These are phyloP conservation scores for Neosalanx taihuensis DNA, from an alignment of 2,797 vertebrate genomes.

Conservation along the genomic window DNA sequence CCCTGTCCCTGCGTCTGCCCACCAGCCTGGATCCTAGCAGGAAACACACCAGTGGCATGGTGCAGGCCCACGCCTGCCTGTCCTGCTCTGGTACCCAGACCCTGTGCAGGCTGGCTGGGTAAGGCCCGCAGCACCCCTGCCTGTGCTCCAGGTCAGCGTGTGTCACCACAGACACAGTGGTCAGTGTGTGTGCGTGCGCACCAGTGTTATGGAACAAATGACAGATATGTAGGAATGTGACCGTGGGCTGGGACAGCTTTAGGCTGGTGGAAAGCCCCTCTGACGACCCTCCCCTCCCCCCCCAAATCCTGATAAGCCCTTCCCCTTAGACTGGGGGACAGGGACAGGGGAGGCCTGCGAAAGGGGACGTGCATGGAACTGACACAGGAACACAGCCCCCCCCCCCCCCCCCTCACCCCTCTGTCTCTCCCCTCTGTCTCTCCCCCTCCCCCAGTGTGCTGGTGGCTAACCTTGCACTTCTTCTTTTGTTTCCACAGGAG, in stretches of 20 bases:
- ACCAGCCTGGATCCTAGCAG: constrained; percentile 18
- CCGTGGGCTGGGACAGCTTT: constrained; percentile 42
- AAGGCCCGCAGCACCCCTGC: too few relatives aligned
- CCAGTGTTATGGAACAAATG: constrained; percentile 49
- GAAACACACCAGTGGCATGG: background rate
- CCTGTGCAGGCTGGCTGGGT: too few relatives aligned
- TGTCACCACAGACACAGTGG: background rate
- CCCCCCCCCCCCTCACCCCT: constrained; percentile 12
- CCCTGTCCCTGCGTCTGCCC: constrained; percentile 5
- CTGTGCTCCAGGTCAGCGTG: too few relatives aligned
- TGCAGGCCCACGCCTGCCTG: background rate
- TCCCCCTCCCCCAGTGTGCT: constrained; percentile 17
- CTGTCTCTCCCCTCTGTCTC: background rate
- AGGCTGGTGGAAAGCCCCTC: constrained; percentile 53
- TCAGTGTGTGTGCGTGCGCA: constrained; percentile 24
- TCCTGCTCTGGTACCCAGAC: background rate
- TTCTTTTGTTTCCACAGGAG: constrained; percentile 67
- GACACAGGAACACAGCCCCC: constrained; percentile 15
- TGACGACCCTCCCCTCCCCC: constrained; percentile 30
- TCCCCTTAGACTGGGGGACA: constrained; percentile 45
- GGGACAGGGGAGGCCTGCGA: constrained; percentile 15
- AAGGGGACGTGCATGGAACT: background rate
- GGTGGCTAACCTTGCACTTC: constrained; percentile 58
- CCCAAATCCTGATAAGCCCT: constrained; percentile 62
- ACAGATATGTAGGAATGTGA: constrained; percentile 55